phyloP scores from a whole-genome alignment of 2,888 invertebrate species.

The Eristalis tenax region DNA sequence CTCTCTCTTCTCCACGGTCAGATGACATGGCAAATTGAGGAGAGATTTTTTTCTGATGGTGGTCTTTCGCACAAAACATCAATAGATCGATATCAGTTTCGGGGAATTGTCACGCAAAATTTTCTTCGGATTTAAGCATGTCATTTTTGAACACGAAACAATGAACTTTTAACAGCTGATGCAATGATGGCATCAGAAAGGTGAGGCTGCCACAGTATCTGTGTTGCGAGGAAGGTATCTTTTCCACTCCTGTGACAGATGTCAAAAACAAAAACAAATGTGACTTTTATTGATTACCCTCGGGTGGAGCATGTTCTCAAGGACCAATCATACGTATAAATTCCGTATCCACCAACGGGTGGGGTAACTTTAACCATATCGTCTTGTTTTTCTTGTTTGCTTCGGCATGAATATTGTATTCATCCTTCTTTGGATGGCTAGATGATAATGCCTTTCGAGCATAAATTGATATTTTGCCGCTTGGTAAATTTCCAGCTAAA shows the following conservation, averaged over 20 bases:
- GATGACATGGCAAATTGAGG: slow-evolving; percentile 14
- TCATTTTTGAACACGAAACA: neutral
- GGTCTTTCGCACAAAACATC: neutral
- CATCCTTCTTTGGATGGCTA: neutral
- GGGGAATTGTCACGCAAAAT: neutral
- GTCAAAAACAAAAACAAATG: slow-evolving; percentile 20
- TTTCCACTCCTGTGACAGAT: neutral
- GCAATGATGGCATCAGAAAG: slow-evolving; percentile 17
- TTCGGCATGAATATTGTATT: neutral
- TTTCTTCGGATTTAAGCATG: no score
- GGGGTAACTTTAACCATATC: neutral
- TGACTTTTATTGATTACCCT: slow-evolving; percentile 9
- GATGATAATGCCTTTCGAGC: neutral
- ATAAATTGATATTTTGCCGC: neutral
- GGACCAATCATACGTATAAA: neutral
- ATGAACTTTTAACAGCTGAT: slow-evolving; percentile 3
- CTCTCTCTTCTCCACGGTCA: neutral
- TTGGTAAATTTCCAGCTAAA: neutral
- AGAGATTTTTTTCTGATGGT: neutral
- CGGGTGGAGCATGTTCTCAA: neutral
- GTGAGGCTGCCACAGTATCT: neutral
- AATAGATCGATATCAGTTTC: slow-evolving; percentile 18
- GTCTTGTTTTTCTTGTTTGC: neutral
- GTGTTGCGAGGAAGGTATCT: neutral
- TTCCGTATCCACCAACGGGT: no score